phyloP scores from a whole-genome alignment of 2,797 vertebrate genomes.

The Phalloptychus januarius region DNA sequence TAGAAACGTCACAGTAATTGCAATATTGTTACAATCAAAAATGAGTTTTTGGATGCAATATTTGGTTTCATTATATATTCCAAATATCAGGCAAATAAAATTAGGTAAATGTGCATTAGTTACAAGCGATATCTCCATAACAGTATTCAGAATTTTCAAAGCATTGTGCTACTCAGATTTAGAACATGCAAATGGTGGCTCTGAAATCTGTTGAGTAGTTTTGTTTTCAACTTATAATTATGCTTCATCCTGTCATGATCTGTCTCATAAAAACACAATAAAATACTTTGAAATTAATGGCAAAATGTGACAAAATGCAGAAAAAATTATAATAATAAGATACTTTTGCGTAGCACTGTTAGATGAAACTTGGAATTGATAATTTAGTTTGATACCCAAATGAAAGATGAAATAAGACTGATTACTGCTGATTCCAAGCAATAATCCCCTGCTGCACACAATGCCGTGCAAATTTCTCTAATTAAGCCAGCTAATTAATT shows the following conservation, averaged over 20 bases:
- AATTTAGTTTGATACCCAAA: not conserved
- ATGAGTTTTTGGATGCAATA: not conserved
- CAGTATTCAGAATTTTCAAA: not conserved
- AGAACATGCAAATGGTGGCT: not conserved
- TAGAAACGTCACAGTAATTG: not conserved
- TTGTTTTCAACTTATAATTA: not conserved
- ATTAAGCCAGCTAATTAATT: slow-evolving; percentile 77
- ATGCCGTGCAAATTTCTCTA: slow-evolving; percentile 52
- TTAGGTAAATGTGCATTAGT: not conserved
- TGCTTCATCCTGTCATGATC: too few relatives aligned
- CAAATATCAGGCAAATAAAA: not conserved
- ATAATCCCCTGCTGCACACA: slow-evolving; percentile 27
- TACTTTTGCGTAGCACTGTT: not conserved
- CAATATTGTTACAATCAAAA: not conserved
- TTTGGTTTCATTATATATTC: not conserved
- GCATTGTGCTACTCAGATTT: not conserved
- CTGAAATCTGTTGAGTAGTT: not conserved
- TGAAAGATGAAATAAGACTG: not conserved
- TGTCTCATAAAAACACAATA: not conserved
- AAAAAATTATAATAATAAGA: not conserved
- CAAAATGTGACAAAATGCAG: not conserved
- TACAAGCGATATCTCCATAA: not conserved
- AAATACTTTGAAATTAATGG: not conserved
- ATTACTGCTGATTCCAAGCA: slow-evolving; percentile 9
- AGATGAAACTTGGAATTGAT: not conserved